Conservation (phyloP, 2,888 invertebrate species). For the Drosophila mimetica region DNA sequence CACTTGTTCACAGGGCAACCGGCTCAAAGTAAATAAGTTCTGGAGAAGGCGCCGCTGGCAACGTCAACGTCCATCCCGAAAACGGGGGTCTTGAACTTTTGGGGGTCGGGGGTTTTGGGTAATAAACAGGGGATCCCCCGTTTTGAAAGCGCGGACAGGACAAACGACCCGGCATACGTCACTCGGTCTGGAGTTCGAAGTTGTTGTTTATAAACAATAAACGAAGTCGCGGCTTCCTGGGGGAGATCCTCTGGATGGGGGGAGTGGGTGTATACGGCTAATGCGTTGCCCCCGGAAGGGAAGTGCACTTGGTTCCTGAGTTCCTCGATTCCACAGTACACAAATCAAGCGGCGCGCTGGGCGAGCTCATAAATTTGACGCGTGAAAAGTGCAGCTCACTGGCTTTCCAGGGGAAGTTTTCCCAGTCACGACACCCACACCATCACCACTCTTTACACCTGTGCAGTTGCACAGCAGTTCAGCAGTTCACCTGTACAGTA, state of each 20-base stretch:
- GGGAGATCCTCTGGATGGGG: constrained; percentile 4
- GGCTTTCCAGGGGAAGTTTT: constrained; percentile 35
- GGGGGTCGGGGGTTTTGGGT: not conserved
- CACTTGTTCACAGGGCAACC: constrained; percentile 74
- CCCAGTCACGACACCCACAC: constrained; percentile 36
- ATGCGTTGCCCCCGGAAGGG: constrained; percentile 49
- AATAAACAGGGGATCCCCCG: constrained; percentile 2
- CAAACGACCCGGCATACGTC: constrained; percentile 69
- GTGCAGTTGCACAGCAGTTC: constrained; percentile 13
- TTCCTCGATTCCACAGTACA: constrained; percentile 49
- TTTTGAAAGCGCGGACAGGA: constrained; percentile 45
- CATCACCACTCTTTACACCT: constrained; percentile 39
- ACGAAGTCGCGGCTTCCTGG: constrained; percentile 57
- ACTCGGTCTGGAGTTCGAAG: constrained; percentile 47
- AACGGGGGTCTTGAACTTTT: constrained; percentile 13
- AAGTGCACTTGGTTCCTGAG: constrained; percentile 33
- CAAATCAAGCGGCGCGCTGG: constrained; percentile 67
- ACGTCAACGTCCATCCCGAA: constrained; percentile 47
- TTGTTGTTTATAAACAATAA: constrained; percentile 81
- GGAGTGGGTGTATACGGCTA: not conserved
- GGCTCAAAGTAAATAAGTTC: constrained; percentile 68
- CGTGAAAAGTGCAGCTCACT: constrained; percentile 66
- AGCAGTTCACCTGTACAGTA: constrained; percentile 17
- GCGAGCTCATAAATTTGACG: constrained; percentile 67
- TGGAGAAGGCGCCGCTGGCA: constrained; percentile 59